Conservation (phyloP, 64 coral and sea anemone genomes). For the Montipora efflorescens region DNA sequence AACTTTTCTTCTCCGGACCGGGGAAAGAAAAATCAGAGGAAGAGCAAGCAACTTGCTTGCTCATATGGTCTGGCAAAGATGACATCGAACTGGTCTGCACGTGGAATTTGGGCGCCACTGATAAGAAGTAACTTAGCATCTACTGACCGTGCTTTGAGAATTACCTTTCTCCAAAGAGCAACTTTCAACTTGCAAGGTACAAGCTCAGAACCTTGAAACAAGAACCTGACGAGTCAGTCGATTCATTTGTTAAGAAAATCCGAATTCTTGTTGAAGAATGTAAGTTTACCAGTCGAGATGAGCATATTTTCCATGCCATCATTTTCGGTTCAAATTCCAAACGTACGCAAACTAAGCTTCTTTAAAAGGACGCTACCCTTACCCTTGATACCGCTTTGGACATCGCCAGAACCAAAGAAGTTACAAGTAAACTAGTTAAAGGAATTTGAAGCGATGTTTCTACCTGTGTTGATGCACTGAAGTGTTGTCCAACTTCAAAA, state of each 20-base stretch:
- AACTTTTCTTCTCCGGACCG: too few relatives aligned
- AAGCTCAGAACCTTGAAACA: conserved; percentile 74
- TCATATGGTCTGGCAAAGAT: too few relatives aligned
- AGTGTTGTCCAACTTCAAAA: not conserved
- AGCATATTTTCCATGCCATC: conserved; percentile 67
- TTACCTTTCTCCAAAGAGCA: conserved; percentile 68
- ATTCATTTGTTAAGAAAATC: conserved; percentile 72
- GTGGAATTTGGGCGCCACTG: too few relatives aligned
- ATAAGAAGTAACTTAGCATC: too few relatives aligned
- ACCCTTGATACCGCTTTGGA: not conserved
- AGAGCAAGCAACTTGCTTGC: too few relatives aligned
- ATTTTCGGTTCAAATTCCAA: conserved; percentile 65
- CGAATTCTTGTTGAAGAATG: conserved; percentile 70
- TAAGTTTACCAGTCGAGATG: conserved; percentile 60
- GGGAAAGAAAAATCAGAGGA: too few relatives aligned
- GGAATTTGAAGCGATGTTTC: conserved; percentile 53
- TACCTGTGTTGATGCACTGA: not conserved
- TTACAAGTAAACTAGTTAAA: conserved; percentile 51
- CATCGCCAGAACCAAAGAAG: conserved; percentile 64
- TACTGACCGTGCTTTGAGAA: too few relatives aligned
- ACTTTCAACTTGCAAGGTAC: conserved; percentile 47
- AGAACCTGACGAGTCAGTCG: conserved; percentile 43
- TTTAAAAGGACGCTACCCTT: not conserved
- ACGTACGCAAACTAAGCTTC: conserved; percentile 66
- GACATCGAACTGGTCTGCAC: too few relatives aligned